Conservation (phyloP, 2,797 vertebrate genomes). For the Fratercula arctica region DNA sequence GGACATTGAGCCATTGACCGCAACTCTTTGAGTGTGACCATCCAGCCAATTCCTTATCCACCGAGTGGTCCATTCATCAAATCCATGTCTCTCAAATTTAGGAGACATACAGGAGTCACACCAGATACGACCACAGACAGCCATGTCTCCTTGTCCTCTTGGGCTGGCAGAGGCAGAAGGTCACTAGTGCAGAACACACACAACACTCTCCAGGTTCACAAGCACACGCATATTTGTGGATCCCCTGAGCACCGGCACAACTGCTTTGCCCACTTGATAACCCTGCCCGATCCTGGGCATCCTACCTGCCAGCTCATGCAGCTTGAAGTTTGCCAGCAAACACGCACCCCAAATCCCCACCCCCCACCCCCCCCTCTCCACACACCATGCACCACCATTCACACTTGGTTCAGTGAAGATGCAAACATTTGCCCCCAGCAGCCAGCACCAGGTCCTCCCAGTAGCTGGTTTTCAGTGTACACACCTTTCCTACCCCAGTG, state of each 20-base stretch:
- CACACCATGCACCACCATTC: too few species aligned
- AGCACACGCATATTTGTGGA: fast-evolving
- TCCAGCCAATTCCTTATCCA: background rate
- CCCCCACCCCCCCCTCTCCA: too few species aligned
- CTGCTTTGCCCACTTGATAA: background rate
- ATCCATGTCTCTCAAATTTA: background rate
- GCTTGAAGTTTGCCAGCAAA: background rate
- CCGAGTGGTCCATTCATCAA: background rate
- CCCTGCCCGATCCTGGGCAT: background rate
- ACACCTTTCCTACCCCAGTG: background rate
- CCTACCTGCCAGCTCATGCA: background rate
- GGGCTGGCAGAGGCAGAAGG: background rate
- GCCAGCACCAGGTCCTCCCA: too few species aligned
- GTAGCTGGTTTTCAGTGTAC: background rate
- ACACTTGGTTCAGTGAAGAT: background rate
- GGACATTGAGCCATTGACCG: background rate
- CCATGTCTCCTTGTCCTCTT: background rate
- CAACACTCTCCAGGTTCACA: background rate
- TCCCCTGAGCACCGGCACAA: fast-evolving
- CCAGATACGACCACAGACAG: background rate
- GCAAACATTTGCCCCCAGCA: background rate
- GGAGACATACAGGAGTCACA: background rate
- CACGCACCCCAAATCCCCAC: too few species aligned
- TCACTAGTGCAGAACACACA: background rate
- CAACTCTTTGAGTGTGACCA: background rate